A percentile compares a stretch with the other conserved stretches of the same genome.
These are phyloP conservation scores for Drosophila bunnanda DNA, from an alignment of 2,888 invertebrate species.

Conservation along the genomic window DNA sequence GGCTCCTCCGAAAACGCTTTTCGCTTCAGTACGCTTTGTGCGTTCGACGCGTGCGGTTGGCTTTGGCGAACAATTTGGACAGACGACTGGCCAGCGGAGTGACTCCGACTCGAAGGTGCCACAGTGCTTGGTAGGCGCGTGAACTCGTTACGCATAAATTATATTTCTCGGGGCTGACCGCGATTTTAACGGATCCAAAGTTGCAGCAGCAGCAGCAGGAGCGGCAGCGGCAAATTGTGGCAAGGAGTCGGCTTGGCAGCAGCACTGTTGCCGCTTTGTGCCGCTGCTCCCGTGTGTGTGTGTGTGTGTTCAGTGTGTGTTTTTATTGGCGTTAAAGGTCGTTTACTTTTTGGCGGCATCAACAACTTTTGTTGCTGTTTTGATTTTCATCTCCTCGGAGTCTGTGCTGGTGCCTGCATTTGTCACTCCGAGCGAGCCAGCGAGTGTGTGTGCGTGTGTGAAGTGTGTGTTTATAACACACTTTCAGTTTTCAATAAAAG, in stretches of 20 bases:
- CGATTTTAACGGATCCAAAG: constrained; percentile 65
- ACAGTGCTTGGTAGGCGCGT: constrained; percentile 74
- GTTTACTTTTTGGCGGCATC: constrained; percentile 83
- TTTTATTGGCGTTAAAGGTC: constrained; percentile 83
- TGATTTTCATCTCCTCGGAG: constrained; percentile 73
- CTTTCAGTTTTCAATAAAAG: constrained; percentile 78
- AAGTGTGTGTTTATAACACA: constrained; percentile 67
- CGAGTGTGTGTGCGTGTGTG: constrained; percentile 34
- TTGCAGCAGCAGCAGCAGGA: constrained; percentile 41
- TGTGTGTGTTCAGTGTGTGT: constrained; percentile 41
- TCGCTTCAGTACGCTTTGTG: constrained; percentile 82
- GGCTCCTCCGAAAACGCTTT: constrained; percentile 68
- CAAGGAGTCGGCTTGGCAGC: constrained; percentile 62
- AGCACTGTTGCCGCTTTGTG: constrained; percentile 63
- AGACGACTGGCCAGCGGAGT: constrained; percentile 47
- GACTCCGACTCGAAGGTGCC: constrained; percentile 60
- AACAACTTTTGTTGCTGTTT: constrained; percentile 79
- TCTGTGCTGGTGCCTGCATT: constrained; percentile 34
- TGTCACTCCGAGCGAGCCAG: constrained; percentile 20
- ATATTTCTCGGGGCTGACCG: constrained; percentile 65
- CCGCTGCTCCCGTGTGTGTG: constrained; percentile 43
- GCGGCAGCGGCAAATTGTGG: constrained; percentile 67
- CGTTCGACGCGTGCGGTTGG: constrained; percentile 82
- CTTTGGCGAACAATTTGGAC: constrained; percentile 56
- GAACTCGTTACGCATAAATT: constrained; percentile 81